Conservation (phyloP, 2,113 vertebrate genomes). For the Physeter macrocephalus region DNA sequence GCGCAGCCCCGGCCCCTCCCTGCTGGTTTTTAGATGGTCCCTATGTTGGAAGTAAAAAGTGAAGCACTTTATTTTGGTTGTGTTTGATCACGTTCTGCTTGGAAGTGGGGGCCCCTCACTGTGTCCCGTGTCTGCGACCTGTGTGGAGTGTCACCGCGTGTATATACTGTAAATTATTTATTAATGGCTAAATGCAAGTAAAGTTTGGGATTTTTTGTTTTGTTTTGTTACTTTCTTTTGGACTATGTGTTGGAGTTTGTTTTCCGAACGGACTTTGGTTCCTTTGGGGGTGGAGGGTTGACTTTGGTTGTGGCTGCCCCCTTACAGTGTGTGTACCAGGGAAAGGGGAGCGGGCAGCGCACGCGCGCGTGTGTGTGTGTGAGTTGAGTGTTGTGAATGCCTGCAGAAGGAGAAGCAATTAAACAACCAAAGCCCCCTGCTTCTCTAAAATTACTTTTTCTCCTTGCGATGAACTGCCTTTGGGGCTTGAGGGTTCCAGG, state of each 20-base stretch:
- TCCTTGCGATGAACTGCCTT: rapidly evolving
- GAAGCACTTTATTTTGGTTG: slow-evolving; percentile 89
- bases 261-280: neutral
- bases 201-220: slow-evolving; percentile 77
- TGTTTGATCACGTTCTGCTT: slow-evolving; percentile 78
- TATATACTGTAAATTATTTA: slow-evolving; percentile 99
- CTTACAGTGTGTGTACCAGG: rapidly evolving
- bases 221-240: slow-evolving; percentile 69
- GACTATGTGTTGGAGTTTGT: slow-evolving; percentile 26
- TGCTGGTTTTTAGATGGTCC: slow-evolving; percentile 59
- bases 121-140: slow-evolving; percentile 80
- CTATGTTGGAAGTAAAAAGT: slow-evolving; percentile 78
- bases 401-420: rapidly evolving
- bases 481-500: neutral
- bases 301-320: rapidly evolving
- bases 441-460: neutral
- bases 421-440: rapidly evolving
- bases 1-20: neutral
- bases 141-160: slow-evolving; percentile 82
- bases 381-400: rapidly evolving
- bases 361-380: rapidly evolving
- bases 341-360: neutral
- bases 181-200: slow-evolving; percentile 90
- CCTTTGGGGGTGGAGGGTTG: neutral
- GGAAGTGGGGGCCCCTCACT: slow-evolving; percentile 70